A percentile compares a stretch with the other conserved stretches of the same genome.
phyloP scores from a whole-genome alignment of 1,140 invertebrate species.

The Lasioglossum albipes region DNA sequence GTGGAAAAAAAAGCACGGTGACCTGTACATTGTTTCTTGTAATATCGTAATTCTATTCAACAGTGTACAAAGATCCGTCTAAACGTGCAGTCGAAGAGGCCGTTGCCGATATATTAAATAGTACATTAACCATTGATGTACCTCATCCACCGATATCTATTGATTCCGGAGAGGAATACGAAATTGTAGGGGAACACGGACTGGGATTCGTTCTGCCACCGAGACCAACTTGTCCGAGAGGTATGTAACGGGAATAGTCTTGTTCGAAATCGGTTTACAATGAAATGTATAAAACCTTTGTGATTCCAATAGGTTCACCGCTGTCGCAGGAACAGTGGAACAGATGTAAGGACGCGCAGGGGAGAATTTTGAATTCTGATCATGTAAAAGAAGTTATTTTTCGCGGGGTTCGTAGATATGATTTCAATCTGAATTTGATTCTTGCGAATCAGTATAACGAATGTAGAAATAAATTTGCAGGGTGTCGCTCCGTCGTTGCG shows the following conservation, averaged over 20 bases:
- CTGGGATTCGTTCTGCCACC: constrained; percentile 81
- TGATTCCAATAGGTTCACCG: constrained; percentile 82
- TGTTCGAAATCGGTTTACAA: constrained; percentile 12
- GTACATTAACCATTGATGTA: constrained; percentile 78
- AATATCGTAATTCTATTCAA: constrained; percentile 4
- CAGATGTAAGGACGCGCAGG: constrained; percentile 87
- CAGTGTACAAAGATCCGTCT: constrained; percentile 80
- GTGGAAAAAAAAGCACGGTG: constrained; percentile 1
- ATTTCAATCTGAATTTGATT: constrained; percentile 21
- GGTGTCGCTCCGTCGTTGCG: constrained; percentile 87
- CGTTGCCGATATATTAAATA: constrained; percentile 82
- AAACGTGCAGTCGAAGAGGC: constrained; percentile 80
- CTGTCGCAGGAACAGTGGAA: constrained; percentile 90
- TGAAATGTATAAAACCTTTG: constrained; percentile 32
- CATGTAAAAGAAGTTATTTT: constrained; percentile 91
- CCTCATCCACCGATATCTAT: constrained; percentile 75
- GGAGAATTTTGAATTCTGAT: constrained; percentile 86
- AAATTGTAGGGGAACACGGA: constrained; percentile 82
- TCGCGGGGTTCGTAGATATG: constrained; percentile 87
- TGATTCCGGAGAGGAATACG: constrained; percentile 83
- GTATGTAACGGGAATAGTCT: constrained; percentile 55
- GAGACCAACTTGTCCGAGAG: constrained; percentile 77
- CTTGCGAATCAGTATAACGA: not conserved
- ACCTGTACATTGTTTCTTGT: not conserved
- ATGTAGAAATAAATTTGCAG: constrained; percentile 73